Evolutionary conservation across 2,888 invertebrate genomes (phyloP).

Genomic region (Chymomyza amoena): DNA sequence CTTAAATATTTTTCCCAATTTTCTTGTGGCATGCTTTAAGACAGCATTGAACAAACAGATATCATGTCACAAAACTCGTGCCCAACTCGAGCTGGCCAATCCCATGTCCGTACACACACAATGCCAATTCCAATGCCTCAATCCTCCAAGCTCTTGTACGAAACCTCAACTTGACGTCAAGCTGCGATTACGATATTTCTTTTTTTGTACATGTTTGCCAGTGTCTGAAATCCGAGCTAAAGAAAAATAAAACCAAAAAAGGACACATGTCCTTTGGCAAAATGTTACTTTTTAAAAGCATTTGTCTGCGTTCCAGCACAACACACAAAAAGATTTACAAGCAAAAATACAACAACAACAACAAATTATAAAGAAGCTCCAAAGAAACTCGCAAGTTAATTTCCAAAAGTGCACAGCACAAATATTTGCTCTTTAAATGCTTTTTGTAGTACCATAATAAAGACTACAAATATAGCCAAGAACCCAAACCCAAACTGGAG

Average conservation of each 20-base stretch:
- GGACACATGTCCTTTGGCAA: conserved; percentile 66
- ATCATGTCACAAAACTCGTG: conserved; percentile 1
- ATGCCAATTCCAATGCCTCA: background rate
- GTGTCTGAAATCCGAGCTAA: background rate
- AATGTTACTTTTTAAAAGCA: conserved; percentile 64
- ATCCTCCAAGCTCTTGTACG: background rate
- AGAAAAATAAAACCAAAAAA: conserved; percentile 43
- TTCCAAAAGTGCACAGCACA: conserved; percentile 48
- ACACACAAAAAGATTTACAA: background rate
- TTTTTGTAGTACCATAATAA: background rate
- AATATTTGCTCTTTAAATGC: conserved; percentile 27
- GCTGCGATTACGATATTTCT: too few relatives aligned
- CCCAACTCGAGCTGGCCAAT: conserved; percentile 16
- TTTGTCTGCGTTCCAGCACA: conserved; percentile 46
- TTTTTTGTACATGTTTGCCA: background rate
- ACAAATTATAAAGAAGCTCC: conserved; percentile 11
- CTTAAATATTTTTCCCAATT: background rate
- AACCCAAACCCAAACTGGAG: background rate
- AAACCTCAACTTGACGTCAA: background rate
- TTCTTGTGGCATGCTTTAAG: conserved; percentile 54
- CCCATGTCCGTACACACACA: background rate
- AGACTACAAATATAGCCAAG: background rate
- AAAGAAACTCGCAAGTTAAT: conserved; percentile 52
- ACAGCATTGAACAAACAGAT: conserved; percentile 12
- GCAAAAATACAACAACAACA: conserved; percentile 11